Conservation (phyloP, 64 coral and sea anemone species). For the Stylophora pistillata region DNA sequence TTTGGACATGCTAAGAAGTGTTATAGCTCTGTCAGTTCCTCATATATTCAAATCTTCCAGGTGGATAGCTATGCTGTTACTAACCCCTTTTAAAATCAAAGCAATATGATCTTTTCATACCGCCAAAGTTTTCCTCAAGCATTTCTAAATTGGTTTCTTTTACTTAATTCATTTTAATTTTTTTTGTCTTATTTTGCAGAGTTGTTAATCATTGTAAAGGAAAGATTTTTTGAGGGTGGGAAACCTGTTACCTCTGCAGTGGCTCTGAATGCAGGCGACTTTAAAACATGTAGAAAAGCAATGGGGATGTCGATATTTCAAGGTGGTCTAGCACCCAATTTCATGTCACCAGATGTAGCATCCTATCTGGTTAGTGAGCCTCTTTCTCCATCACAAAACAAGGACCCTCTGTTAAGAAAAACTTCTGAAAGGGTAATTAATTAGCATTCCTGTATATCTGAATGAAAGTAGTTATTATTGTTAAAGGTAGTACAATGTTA, state of each 20-base stretch:
- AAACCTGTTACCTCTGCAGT: conserved; percentile 63
- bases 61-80: background rate
- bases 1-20: conserved; percentile 24
- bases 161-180: conserved; percentile 27
- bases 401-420: conserved; percentile 41
- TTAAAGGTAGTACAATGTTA: conserved; percentile 43
- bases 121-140: conserved; percentile 22
- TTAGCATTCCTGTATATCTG: background rate
- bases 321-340: too few species aligned
- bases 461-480: conserved; percentile 18
- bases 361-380: too few species aligned
- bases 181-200: conserved; percentile 63
- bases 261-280: too few species aligned
- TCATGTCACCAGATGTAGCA: too few species aligned
- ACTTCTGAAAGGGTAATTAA: conserved; percentile 59
- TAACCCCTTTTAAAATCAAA: background rate
- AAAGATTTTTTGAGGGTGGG: conserved; percentile 59
- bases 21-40: conserved; percentile 32
- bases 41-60: background rate
- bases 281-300: too few species aligned
- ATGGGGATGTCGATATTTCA: too few species aligned
- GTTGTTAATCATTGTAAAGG: conserved; percentile 58
- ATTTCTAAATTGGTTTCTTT: conserved; percentile 33
- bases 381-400: too few species aligned
- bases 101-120: conserved; percentile 22